Conservation (phyloP, 2,113 vertebrate genomes). For the Hepsetus odoe region DNA sequence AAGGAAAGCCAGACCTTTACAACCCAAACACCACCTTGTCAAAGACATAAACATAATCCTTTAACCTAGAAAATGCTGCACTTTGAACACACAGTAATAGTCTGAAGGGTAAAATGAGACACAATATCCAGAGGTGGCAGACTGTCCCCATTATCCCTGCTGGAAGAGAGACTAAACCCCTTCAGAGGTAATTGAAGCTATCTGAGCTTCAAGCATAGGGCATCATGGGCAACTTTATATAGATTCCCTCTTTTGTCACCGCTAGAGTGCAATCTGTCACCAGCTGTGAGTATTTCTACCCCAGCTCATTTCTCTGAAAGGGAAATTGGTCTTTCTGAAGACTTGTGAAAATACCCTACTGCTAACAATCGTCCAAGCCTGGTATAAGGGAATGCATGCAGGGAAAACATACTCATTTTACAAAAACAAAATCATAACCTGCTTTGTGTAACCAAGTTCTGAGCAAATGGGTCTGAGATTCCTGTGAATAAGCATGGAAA, state of each 20-base stretch:
- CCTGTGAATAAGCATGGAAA: background rate
- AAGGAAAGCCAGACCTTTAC: background rate
- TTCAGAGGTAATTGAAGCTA: constrained; percentile 10
- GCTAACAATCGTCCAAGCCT: background rate
- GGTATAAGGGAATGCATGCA: background rate
- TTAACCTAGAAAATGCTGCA: background rate
- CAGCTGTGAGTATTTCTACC: constrained; percentile 1
- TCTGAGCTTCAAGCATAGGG: background rate
- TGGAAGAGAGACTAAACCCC: background rate
- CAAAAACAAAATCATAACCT: background rate
- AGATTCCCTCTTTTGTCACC: constrained; percentile 22
- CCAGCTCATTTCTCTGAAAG: background rate
- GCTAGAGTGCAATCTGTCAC: constrained; percentile 45
- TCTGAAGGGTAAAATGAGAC: background rate
- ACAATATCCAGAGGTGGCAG: constrained; percentile 16
- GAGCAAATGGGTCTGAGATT: background rate
- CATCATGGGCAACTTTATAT: background rate
- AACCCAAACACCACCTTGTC: background rate
- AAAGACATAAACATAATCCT: background rate
- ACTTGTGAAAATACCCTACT: background rate
- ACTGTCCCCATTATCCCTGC: background rate
- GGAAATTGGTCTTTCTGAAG: background rate
- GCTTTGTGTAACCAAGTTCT: background rate
- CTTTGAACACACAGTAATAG: background rate
- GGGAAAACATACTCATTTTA: background rate